These are phyloP conservation scores for Trichogramma dendrolimi DNA, from an alignment of 2,888 invertebrate species.

Conservation along the genomic window DNA sequence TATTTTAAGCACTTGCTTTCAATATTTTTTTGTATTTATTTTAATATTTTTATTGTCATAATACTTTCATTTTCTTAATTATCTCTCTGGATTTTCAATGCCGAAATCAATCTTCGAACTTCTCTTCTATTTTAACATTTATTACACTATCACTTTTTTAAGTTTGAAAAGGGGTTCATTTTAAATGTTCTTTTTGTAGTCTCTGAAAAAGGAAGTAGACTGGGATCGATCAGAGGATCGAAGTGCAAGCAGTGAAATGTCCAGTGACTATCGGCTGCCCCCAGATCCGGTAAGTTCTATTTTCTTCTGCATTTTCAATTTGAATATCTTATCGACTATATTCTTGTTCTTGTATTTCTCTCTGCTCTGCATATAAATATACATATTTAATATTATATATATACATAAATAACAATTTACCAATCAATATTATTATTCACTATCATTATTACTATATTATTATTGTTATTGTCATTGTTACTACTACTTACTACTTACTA, in stretches of 20 bases:
- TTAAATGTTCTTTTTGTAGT: constrained; percentile 58
- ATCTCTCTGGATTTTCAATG: too few species aligned
- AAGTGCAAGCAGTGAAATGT: constrained; percentile 70
- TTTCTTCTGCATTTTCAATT: constrained; percentile 29
- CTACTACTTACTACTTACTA: neutral
- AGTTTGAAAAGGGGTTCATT: too few species aligned
- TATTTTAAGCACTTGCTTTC: neutral
- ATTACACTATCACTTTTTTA: too few species aligned
- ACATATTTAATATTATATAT: constrained; percentile 36
- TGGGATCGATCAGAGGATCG: constrained; percentile 78
- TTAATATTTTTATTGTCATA: too few species aligned
- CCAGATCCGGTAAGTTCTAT: constrained; percentile 72
- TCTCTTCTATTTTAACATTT: neutral
- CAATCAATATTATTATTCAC: constrained; percentile 27
- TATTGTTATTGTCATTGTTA: constrained; percentile 15
- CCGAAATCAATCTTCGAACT: too few species aligned
- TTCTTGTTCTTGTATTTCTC: constrained; percentile 46
- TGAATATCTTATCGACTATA: constrained; percentile 39
- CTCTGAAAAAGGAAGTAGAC: constrained; percentile 84
- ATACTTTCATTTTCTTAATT: too few species aligned
- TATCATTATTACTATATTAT: constrained; percentile 27
- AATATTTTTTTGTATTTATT: too few species aligned
- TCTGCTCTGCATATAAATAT: constrained; percentile 46
- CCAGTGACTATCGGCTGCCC: constrained; percentile 74
- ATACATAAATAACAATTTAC: constrained; percentile 28